Conservation (phyloP, 1,140 invertebrate genomes). For the Solen grandis region DNA sequence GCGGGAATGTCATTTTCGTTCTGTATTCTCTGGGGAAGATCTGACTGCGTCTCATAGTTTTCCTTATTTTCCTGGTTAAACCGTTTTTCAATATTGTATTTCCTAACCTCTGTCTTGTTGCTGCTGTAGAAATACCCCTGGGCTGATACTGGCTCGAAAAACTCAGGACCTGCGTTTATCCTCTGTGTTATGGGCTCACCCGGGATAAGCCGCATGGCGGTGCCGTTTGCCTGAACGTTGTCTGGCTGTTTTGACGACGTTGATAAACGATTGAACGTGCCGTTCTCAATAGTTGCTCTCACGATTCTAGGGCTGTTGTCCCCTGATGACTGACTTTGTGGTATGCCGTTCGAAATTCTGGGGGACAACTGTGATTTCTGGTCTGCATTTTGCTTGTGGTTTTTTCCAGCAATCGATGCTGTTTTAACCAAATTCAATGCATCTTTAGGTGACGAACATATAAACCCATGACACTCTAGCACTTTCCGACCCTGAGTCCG, state of each 20-base stretch:
- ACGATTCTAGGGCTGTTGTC: neutral
- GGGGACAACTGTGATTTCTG: too few species aligned
- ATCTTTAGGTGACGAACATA: conserved; percentile 87
- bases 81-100: conserved; percentile 67
- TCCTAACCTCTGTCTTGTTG: conserved; percentile 67
- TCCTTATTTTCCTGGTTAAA: neutral
- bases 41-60: neutral
- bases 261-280: neutral
- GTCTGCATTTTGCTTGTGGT: conserved; percentile 58
- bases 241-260: neutral
- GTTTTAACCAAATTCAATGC: conserved; percentile 77
- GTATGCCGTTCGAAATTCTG: neutral
- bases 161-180: conserved; percentile 66
- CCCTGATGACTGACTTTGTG: conserved; percentile 1
- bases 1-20: neutral
- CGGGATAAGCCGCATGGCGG: conserved; percentile 57
- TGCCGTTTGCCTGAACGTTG: conserved; percentile 21
- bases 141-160: conserved; percentile 68
- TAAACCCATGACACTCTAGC: conserved; percentile 99
- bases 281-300: neutral
- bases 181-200: conserved; percentile 41
- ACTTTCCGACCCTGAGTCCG: conserved; percentile 98
- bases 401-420: conserved; percentile 70
- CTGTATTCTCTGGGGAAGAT: neutral
- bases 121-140: conserved; percentile 76